Evolutionary conservation across 2,113 vertebrate species (phyloP), one percentile per base, ranked within the genome.

Genomic region (Pungitius pungitius): DNA sequence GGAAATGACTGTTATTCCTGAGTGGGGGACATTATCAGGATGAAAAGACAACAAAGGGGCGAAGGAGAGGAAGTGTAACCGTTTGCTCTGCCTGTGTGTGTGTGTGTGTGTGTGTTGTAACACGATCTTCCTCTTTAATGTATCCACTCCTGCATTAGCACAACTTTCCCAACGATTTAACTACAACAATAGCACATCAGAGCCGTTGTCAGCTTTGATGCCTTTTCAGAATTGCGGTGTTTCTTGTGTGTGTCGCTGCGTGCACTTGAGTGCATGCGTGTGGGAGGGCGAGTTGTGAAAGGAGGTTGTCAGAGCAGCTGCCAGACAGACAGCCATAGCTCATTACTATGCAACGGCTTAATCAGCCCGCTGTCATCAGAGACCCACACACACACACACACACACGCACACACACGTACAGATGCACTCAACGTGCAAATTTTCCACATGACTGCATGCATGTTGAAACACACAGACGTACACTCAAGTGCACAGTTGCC

Each of bases 321-420:
- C 89, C 87, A 91, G 87, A 90, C 91, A 91, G 90, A 90, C 88
- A 87, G 76, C 86, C 86, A 82, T 81, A 84, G 84, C 91, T 94
- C 90, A 93, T 93, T 93, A 92, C 91, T 92, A 94, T 93, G 89
- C 93, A 90, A 91, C 80, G 86, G 89, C 92, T 93, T 93, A 93
- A 93, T 93, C 92, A 92, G 89, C 88, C 90, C 79, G 79, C 88
- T 91, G 90, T 92, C 90, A 89, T 89, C 84, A 88, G 73, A 81
- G 11, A 62, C 33, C 77, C 73, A 61, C 81, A 67, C 75, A 78
- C 65, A 56, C 57, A 67, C 45, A 39, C 66, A 58, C 73, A 63
- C 57, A 67, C 45, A 39, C 66, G 54, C 73, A 63, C 57, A 45
- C 73, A 39, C 43, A 78, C 62, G 20, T 75, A 69, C 89, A 86